A percentile compares a stretch with the other conserved stretches of the same genome.
These are phyloP conservation scores for Pangasius larnaudii DNA, from an alignment of 2,797 vertebrate species.

Conservation along the genomic window DNA sequence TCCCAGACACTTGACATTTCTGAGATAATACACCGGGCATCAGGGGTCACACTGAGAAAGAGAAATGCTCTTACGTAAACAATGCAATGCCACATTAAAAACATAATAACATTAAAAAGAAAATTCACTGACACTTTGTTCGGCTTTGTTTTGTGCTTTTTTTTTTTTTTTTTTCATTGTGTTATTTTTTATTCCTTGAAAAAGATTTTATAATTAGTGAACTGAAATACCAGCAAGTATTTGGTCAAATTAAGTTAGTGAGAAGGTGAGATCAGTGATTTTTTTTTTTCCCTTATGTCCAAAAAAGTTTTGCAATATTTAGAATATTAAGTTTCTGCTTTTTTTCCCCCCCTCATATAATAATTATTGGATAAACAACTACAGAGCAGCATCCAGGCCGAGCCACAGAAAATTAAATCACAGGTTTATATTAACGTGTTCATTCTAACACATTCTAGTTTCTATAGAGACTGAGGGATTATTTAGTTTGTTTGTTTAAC, in stretches of 20 bases:
- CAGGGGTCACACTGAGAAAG: neutral
- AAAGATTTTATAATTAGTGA: neutral
- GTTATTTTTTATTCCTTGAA: neutral
- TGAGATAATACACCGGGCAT: neutral
- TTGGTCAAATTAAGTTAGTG: neutral
- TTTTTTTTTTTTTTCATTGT: neutral
- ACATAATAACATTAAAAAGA: neutral
- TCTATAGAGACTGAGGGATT: no score
- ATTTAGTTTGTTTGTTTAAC: no score
- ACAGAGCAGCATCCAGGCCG: no score
- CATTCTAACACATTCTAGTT: no score
- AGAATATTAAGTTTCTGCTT: neutral
- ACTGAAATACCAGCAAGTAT: neutral
- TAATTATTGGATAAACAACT: neutral
- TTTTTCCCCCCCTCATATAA: neutral
- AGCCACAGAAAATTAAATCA: no score
- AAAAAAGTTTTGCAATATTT: neutral
- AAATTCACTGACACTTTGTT: neutral
- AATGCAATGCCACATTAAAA: neutral
- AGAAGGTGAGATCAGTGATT: neutral
- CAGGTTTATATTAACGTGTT: no score
- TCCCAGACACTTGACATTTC: slow-evolving; percentile 23
- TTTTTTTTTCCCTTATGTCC: neutral
- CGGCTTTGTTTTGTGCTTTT: neutral
- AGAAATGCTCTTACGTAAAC: neutral